These are phyloP conservation scores for Nysson spinosus DNA, from an alignment of 2,888 invertebrate species.

Conservation along the genomic window DNA sequence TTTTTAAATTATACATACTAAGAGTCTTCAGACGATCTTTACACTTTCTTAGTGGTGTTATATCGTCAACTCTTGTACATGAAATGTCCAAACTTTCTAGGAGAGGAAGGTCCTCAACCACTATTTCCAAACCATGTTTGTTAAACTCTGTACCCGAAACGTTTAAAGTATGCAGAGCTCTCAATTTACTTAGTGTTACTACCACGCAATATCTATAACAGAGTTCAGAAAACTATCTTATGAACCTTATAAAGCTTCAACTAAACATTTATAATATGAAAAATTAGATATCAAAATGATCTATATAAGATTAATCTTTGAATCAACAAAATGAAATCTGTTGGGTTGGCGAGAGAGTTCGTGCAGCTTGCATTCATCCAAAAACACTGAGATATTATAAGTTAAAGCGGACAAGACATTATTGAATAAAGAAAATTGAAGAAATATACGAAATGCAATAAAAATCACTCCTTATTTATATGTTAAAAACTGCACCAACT, in stretches of 20 bases:
- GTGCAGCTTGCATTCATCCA: too few relatives aligned
- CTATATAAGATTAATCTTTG: too few relatives aligned
- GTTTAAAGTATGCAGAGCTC: slow-evolving; percentile 81
- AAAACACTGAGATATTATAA: too few relatives aligned
- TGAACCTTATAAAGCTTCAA: too few relatives aligned
- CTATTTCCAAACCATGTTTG: slow-evolving; percentile 82
- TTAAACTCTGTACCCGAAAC: slow-evolving; percentile 85
- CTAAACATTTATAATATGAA: not conserved
- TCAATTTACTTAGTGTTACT: slow-evolving; percentile 81
- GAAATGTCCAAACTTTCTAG: slow-evolving; percentile 84
- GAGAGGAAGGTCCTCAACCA: slow-evolving; percentile 82
- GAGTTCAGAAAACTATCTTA: too few relatives aligned
- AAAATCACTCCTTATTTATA: too few relatives aligned
- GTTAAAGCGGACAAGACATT: too few relatives aligned
- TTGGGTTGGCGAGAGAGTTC: too few relatives aligned
- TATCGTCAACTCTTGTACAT: slow-evolving; percentile 81
- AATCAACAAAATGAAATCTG: too few relatives aligned
- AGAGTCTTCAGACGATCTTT: slow-evolving; percentile 80
- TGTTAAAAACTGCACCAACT: too few relatives aligned
- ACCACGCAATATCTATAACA: slow-evolving; percentile 79
- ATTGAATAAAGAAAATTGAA: too few relatives aligned
- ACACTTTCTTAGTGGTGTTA: slow-evolving; percentile 80
- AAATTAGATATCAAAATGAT: not conserved
- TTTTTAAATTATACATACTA: slow-evolving; percentile 81
- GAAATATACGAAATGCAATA: too few relatives aligned